phyloP scores from a whole-genome alignment of 2,888 invertebrate species.

The Polydrusus cervinus region DNA sequence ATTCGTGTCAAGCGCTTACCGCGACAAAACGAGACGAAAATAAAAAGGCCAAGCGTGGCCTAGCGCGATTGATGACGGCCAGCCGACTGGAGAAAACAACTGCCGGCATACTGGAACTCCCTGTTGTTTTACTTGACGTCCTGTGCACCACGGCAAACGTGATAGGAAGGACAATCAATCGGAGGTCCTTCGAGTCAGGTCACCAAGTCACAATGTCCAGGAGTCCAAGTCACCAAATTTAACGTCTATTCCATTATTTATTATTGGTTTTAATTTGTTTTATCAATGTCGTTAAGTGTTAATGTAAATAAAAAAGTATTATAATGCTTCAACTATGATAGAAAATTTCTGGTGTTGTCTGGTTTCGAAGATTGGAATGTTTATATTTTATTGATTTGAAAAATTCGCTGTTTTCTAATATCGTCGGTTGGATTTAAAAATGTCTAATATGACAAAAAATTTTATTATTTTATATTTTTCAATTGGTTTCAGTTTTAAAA shows the following conservation, averaged over 20 bases:
- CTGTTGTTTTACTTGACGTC: constrained; percentile 34
- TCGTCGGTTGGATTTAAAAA: too few species aligned
- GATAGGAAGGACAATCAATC: constrained; percentile 50
- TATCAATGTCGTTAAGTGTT: constrained; percentile 12
- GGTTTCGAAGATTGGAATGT: too few species aligned
- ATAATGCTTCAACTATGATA: too few species aligned
- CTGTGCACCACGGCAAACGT: constrained; percentile 42
- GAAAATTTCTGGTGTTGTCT: too few species aligned
- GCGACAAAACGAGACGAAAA: constrained; percentile 33
- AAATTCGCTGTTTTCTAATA: too few species aligned
- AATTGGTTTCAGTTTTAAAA: too few species aligned
- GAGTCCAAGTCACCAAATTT: constrained; percentile 7
- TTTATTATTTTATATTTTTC: too few species aligned
- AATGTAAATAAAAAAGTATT: too few species aligned
- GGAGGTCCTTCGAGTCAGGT: constrained; percentile 38
- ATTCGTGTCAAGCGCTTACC: constrained; percentile 35
- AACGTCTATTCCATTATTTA: constrained; percentile 25
- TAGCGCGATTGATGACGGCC: constrained; percentile 43
- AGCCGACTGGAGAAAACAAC: constrained; percentile 46
- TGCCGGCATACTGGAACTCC: constrained; percentile 45
- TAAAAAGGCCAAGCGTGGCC: constrained; percentile 46
- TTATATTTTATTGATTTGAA: too few species aligned
- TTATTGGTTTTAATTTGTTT: constrained; percentile 19
- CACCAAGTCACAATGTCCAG: constrained; percentile 4
- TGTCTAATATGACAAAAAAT: too few species aligned